A percentile compares a stretch with the other conserved stretches of the same genome.
These are phyloP conservation scores for Calidris pugnax DNA, from an alignment of 2,113 vertebrate species.

Conservation along the genomic window DNA sequence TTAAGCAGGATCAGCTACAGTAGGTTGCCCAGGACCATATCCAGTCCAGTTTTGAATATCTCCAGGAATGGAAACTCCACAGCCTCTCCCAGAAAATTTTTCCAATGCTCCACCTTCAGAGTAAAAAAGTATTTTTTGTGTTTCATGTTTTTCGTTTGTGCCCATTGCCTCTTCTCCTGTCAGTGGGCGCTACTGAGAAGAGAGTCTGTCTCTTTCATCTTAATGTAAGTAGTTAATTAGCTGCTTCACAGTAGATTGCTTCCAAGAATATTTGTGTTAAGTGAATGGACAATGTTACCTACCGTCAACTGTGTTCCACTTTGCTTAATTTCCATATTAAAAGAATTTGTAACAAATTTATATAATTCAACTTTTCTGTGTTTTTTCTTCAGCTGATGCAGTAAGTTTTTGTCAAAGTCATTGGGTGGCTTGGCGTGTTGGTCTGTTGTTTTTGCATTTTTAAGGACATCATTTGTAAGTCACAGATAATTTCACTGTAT, in stretches of 20 bases:
- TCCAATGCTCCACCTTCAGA: background rate
- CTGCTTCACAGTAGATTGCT: background rate
- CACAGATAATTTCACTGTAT: background rate
- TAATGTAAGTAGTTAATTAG: background rate
- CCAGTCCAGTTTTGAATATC: background rate
- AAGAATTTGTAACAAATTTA: background rate
- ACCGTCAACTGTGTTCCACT: background rate
- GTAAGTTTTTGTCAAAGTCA: background rate
- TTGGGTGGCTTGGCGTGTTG: background rate
- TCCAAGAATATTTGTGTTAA: background rate
- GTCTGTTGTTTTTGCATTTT: background rate
- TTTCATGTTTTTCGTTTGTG: background rate
- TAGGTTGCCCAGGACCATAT: background rate
- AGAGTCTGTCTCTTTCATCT: background rate
- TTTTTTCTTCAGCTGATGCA: background rate
- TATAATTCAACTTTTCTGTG: background rate
- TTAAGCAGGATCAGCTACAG: background rate
- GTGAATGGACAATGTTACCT: background rate
- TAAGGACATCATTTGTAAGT: background rate
- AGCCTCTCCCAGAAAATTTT: background rate
- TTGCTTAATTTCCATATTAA: background rate
- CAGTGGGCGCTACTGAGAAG: background rate
- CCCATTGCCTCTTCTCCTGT: background rate
- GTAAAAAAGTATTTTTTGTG: background rate
- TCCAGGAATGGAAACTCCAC: background rate